Base-by-base conservation (phyloP, 2,888 invertebrate species). In the Drosophila diplacantha region DNA sequence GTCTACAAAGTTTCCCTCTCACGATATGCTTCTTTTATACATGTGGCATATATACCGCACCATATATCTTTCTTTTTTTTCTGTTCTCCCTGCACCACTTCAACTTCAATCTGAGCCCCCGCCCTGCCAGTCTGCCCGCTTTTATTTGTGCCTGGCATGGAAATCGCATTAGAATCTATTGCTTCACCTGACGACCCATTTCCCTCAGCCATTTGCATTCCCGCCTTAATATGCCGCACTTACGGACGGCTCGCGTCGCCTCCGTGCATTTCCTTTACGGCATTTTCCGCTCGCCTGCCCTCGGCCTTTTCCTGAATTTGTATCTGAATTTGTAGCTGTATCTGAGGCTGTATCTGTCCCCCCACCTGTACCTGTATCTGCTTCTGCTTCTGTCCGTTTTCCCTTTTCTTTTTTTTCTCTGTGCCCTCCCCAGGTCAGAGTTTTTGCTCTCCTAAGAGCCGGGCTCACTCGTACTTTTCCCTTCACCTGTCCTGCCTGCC, bases 231-330 rank as follows among this genome's bases (percentile, higher is more conserved):
- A 49, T 57, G 58, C 39, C 31, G 32, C 46, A 47, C 58, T 47
- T 41, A 39, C 38, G 26, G 18, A 20, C 6, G 26, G 24, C 9
- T 5, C 16, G 12, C 12, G 7, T 12, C 18, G 24, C 4, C 20
- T 1, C 16, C 59, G 61, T 77, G 68, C 75, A 73, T 71, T 75
- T 77, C 71, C 73, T 70, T 77, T 69, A 67, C 67, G 69, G 57
- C 75, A 71, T 69, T 77, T 75, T 62, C 72, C 69, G 65, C 69
- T 72, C 47, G 61, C 51, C 49, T 31, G 56, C 65, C 54, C 43
- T 63, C 47, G 35, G 50, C 32, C 49, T 62, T 64, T 64, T 32
- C 37, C 38, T 51, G 29, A 29, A 51, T 51, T 26, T 38, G 26
- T 38, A 16, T 39, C 37, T 51, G 38, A 29, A 38, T 18, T 29